phyloP scores from a whole-genome alignment of 2,797 vertebrate species.

The Pantherophis alleghaniensis region DNA sequence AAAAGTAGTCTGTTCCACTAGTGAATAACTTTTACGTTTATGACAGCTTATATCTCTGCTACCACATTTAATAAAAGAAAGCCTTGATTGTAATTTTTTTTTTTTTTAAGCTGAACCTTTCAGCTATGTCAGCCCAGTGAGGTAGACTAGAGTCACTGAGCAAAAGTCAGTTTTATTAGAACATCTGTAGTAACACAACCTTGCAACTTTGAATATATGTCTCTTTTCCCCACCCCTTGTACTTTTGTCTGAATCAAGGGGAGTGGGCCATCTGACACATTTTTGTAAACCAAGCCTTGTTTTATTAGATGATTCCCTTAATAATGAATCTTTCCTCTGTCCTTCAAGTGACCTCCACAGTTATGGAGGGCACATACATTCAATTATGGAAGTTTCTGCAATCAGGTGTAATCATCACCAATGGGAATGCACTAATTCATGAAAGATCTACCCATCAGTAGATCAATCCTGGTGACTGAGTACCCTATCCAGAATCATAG shows the following conservation, averaged over 20 bases:
- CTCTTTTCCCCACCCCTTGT: background rate
- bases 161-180: background rate
- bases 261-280: background rate
- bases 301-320: background rate
- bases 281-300: background rate
- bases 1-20: background rate
- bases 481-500: background rate
- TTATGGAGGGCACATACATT: background rate
- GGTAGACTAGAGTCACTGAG: background rate
- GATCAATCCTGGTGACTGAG: background rate
- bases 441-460: background rate
- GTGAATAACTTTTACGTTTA: background rate
- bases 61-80: background rate
- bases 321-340: background rate
- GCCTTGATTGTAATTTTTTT: background rate
- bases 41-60: background rate
- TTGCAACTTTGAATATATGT: background rate
- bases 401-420: background rate
- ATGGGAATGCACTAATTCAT: background rate
- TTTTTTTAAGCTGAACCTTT: background rate
- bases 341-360: background rate
- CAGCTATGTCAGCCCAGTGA: background rate
- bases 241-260: background rate
- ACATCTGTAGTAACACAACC: background rate
- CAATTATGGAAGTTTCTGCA: background rate